Evolutionary conservation across 2,797 vertebrate genomes (phyloP).

Genomic region (Sternotherus odoratus): DNA sequence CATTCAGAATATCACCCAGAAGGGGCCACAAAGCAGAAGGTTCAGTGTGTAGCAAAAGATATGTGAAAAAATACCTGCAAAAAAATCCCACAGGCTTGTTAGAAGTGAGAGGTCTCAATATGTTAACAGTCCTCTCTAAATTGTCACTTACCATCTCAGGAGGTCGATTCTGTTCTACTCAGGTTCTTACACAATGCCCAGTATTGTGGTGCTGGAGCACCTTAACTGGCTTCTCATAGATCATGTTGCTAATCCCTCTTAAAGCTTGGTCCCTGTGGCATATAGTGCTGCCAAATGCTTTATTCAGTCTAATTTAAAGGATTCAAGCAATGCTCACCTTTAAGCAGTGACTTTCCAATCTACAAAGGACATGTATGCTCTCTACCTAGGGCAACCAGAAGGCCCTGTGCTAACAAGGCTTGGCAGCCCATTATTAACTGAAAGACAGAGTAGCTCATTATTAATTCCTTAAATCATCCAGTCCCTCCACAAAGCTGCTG

Average conservation of each 20-base stretch:
- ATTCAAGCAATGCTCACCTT: fast-evolving
- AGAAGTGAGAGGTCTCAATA: slow-evolving; percentile 20
- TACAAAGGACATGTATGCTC: fast-evolving
- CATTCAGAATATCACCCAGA: slow-evolving; percentile 90
- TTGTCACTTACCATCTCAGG: neutral
- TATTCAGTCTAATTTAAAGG: neutral
- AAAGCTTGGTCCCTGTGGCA: neutral
- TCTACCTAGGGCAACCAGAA: neutral
- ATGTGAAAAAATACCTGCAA: slow-evolving; percentile 94
- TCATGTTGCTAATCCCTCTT: neutral
- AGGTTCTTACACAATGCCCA: neutral
- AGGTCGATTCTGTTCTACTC: neutral
- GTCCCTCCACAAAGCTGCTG: neutral
- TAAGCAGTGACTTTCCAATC: neutral
- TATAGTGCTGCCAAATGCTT: neutral
- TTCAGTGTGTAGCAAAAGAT: slow-evolving; percentile 92
- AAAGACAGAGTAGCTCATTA: neutral
- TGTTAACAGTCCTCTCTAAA: neutral
- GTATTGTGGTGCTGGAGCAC: neutral
- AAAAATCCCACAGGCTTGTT: slow-evolving; percentile 39
- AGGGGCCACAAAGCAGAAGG: slow-evolving; percentile 86
- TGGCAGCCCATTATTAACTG: neutral
- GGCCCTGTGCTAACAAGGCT: neutral
- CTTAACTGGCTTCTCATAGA: neutral
- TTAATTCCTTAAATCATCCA: neutral